Conservation (phyloP, 2,113 vertebrate species). For the Ginglymostoma cirratum region DNA sequence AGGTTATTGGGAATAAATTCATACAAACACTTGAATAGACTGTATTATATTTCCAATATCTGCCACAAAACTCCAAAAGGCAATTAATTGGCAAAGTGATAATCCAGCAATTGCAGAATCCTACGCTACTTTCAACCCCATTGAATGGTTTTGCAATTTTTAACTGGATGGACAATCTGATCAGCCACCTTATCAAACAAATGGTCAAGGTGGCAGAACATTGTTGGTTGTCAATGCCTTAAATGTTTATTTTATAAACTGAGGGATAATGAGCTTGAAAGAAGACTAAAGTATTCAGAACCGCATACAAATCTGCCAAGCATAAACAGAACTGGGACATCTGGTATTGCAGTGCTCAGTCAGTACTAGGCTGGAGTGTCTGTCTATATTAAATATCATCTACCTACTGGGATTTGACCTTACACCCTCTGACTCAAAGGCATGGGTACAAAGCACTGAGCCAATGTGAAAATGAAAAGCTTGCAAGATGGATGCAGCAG, state of each 20-base stretch:
- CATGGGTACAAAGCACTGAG: no score
- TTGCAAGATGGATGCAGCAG: no score
- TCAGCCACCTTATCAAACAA: neutral
- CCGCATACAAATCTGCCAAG: neutral
- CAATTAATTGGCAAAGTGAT: neutral
- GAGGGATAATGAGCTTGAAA: neutral
- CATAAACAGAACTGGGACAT: no score
- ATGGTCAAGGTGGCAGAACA: neutral
- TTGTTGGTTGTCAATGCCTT: neutral
- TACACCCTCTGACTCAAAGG: no score
- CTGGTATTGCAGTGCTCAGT: neutral
- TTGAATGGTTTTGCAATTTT: neutral
- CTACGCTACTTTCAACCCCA: neutral
- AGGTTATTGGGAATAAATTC: neutral
- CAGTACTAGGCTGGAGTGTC: no score
- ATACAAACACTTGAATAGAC: neutral
- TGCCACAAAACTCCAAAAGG: neutral
- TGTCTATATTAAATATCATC: no score
- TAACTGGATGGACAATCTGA: neutral
- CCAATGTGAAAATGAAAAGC: no score
- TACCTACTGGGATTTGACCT: no score
- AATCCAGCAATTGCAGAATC: neutral
- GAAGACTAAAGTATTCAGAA: neutral
- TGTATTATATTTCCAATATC: neutral
- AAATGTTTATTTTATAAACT: neutral